Percentiles rank a stretch among this genome's conserved stretches.
Evolutionary conservation across 2,888 invertebrate species (phyloP).

Genomic region (Cecidostiba fungosa): DNA sequence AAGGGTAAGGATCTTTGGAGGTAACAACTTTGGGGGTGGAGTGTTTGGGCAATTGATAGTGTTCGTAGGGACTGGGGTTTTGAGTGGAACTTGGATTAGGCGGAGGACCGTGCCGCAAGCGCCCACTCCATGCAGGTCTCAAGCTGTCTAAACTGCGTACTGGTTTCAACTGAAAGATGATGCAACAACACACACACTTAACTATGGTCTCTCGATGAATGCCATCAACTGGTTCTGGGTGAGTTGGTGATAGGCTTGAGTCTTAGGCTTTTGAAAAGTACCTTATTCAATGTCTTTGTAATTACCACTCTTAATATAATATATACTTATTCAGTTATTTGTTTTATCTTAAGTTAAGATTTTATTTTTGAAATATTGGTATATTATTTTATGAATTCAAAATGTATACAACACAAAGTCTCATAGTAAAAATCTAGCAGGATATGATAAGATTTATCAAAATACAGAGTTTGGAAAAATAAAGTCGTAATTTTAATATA

Average conservation of each 20-base stretch:
- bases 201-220: constrained; percentile 22
- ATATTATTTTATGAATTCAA: not conserved
- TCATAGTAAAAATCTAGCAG: not conserved
- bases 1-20: constrained; percentile 24
- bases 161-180: constrained; percentile 83
- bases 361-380: not conserved
- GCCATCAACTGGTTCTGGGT: not conserved
- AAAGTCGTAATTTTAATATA: not conserved
- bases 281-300: not conserved
- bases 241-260: not conserved
- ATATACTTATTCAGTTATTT: not conserved
- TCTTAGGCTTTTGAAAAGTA: constrained; percentile 34
- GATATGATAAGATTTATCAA: constrained; percentile 42
- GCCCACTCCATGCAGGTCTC: constrained; percentile 78
- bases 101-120: constrained; percentile 76
- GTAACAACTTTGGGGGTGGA: not conserved
- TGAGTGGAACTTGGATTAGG: constrained; percentile 59
- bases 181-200: constrained; percentile 57
- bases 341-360: no score
- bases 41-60: constrained; percentile 48
- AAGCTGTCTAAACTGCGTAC: constrained; percentile 84
- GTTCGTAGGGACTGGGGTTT: constrained; percentile 50
- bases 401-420: not conserved
- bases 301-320: not conserved
- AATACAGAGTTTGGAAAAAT: constrained; percentile 24